These are phyloP conservation scores for Xanthorhoe spadicearia DNA, from an alignment of 2,888 invertebrate species.

Conservation along the genomic window DNA sequence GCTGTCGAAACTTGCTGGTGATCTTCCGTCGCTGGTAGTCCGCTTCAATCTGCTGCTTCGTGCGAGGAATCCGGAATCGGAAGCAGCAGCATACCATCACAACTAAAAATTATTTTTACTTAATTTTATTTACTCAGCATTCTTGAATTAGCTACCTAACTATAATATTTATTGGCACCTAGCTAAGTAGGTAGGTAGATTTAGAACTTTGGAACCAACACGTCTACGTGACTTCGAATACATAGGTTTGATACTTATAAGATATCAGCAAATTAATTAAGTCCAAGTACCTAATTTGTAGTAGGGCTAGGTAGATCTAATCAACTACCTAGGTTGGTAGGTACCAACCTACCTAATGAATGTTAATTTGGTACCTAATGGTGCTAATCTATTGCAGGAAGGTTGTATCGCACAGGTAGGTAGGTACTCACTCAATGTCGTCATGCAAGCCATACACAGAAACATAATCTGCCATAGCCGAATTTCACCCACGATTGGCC, in stretches of 20 bases:
- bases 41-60: conserved; percentile 97
- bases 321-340: too few species aligned
- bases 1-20: conserved; percentile 91
- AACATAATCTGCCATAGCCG: conserved; percentile 93
- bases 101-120: conserved; percentile 77
- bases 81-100: conserved; percentile 95
- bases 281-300: too few species aligned
- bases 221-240: too few species aligned
- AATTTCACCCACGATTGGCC: conserved; percentile 87
- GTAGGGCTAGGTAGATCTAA: too few species aligned
- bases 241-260: too few species aligned
- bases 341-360: too few species aligned
- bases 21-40: conserved; percentile 94
- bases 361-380: too few species aligned
- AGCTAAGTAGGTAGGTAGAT: conserved; percentile 1
- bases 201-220: background rate
- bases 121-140: background rate
- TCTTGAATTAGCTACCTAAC: too few species aligned
- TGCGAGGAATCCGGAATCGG: conserved; percentile 95
- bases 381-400: conserved; percentile 64
- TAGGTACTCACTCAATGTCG: conserved; percentile 84
- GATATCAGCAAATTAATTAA: too few species aligned
- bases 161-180: background rate
- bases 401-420: background rate
- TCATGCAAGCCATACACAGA: conserved; percentile 86